Percentiles rank a stretch among this genome's conserved stretches.
Evolutionary conservation across 2,888 invertebrate genomes (phyloP).

Genomic region (Helleia helle): DNA sequence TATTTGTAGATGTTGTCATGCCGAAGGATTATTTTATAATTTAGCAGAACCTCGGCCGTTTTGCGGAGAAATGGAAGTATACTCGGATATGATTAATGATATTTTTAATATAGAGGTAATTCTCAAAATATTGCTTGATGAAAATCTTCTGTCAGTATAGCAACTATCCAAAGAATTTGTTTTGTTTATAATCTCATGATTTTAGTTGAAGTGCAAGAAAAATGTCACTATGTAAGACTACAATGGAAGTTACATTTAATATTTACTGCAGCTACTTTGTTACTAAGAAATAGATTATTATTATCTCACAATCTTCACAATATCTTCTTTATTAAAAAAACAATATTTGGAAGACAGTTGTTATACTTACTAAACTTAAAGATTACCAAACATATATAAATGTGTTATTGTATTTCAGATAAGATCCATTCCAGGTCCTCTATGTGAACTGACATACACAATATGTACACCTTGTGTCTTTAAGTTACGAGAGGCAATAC

Average conservation of each 20-base stretch:
- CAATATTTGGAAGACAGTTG: too few species aligned
- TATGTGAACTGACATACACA: conserved; percentile 34
- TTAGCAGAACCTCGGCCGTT: conserved; percentile 30
- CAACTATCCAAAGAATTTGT: neutral
- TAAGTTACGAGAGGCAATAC: conserved; percentile 34
- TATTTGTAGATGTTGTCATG: conserved; percentile 54
- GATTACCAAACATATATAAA: too few species aligned
- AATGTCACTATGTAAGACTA: too few species aligned
- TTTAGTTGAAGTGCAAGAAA: too few species aligned
- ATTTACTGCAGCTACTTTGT: too few species aligned
- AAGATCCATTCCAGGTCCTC: conserved; percentile 29
- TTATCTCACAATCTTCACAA: too few species aligned
- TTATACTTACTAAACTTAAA: too few species aligned
- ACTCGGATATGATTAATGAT: conserved; percentile 40
- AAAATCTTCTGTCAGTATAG: neutral
- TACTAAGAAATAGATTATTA: too few species aligned
- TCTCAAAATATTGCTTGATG: conserved; percentile 1
- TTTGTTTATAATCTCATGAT: too few species aligned
- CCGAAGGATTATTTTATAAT: conserved; percentile 42
- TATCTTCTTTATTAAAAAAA: too few species aligned
- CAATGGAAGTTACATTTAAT: too few species aligned
- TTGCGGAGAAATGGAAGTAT: conserved; percentile 32
- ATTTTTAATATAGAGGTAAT: conserved; percentile 41
- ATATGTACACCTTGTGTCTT: conserved; percentile 41
- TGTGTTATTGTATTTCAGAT: conserved; percentile 26